Evolutionary conservation across 2,113 vertebrate species (phyloP), one percentile per base, ranked within the genome.

Genomic region (Scalopus aquaticus): DNA sequence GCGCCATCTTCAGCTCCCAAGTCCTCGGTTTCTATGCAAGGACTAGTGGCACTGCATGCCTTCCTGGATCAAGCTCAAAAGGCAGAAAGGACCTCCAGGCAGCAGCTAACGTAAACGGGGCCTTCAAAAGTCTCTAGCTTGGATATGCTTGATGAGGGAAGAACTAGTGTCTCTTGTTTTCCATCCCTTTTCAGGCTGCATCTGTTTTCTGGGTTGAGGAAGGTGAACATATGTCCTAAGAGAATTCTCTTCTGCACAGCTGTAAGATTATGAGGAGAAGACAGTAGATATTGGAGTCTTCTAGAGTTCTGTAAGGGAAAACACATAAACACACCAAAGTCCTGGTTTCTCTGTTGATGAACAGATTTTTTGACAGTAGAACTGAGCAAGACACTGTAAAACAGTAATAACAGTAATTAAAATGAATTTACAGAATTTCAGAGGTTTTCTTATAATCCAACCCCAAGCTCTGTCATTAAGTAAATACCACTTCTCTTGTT

Each of bases 1-100:
- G 58, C 60, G 88, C 94, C 85, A 92, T 85, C 85, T 88, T 95
- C 15, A 94, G 32, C 69, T 94, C 49, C 93, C 92, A 26, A 74
- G 56, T 42, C 69, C 56, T 70, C 90, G 74, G 32, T 42, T 82
- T 86, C 49, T 86, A 2, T 39, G 28, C 6, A 22, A 91, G n/a
- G 49, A 72, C 44, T 56, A 92, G 93, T 95, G 94, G 84, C 70
- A 58, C n/a, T 95, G 54, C 26, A 64, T 44, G 30, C 42, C 9
- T 91, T 49, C n/a, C 74, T 88, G 22, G 35, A 94, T 46, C 49
- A 74, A 91, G 51, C 91, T 26, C 73, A 87, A 78, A 80, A 30
- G 35, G 26, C 35, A 85, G 35, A 4, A 74, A 95, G 83, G 86
- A 76, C 51, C 16, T 82, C 73, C 37, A 35, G 16, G 15, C 13